Conservation (phyloP, 1,140 invertebrate species). For the Trachymyrmex cornetzi region DNA sequence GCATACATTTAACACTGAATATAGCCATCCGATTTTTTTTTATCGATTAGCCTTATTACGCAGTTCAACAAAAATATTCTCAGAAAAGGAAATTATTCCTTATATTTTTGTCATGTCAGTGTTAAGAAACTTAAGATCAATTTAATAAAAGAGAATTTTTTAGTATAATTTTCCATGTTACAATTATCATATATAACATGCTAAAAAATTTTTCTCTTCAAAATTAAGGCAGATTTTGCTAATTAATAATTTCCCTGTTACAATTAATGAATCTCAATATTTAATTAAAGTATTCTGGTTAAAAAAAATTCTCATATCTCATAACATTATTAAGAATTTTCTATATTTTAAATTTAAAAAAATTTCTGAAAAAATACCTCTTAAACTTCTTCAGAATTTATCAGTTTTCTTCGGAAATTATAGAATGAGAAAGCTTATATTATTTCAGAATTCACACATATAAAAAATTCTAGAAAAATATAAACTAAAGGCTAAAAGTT, state of each 20-base stretch:
- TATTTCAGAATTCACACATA: no score
- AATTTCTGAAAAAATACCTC: no score
- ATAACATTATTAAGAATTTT: no score
- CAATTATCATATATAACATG: neutral
- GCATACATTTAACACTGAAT: slow-evolving; percentile 27
- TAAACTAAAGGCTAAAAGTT: neutral
- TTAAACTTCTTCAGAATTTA: no score
- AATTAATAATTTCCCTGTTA: no score
- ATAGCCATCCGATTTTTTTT: slow-evolving; percentile 17
- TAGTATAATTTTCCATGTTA: neutral
- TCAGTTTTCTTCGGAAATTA: no score
- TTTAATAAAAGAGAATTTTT: slow-evolving; percentile 7
- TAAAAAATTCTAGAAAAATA: no score
- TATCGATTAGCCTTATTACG: neutral
- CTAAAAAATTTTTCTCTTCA: neutral
- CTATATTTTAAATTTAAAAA: no score
- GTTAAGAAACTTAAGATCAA: neutral
- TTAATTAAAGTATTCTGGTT: neutral
- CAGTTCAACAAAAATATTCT: slow-evolving; percentile 4
- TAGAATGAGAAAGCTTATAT: no score
- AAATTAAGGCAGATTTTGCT: no score
- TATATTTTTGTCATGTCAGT: neutral
- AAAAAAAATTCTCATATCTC: neutral
- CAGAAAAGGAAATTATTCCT: neutral
- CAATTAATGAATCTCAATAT: neutral